phyloP scores from a whole-genome alignment of 2,888 invertebrate genomes.

The Cheilosia grossa region DNA sequence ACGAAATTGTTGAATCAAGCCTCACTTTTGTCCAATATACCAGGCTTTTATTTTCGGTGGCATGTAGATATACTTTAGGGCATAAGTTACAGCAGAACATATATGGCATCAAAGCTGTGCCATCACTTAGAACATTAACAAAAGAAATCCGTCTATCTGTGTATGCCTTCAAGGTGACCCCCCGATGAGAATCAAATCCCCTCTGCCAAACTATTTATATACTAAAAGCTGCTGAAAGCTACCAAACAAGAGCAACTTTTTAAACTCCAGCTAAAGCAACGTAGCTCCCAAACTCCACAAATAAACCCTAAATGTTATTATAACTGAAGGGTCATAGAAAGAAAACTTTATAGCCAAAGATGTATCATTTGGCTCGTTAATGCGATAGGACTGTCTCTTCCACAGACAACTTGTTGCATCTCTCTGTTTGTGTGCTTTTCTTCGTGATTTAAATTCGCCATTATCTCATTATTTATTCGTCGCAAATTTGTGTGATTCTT shows the following conservation, averaged over 20 bases:
- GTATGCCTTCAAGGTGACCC: no score
- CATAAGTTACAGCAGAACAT: no score
- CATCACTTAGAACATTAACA: no score
- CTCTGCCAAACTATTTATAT: no score
- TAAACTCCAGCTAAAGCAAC: not conserved
- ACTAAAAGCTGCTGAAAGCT: no score
- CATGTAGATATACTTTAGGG: no score
- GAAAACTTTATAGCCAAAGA: conserved; percentile 1
- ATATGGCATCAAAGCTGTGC: no score
- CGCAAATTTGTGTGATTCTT: not conserved
- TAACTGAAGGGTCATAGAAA: not conserved
- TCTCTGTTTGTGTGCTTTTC: conserved; percentile 2
- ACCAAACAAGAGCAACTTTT: not conserved
- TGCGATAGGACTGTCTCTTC: not conserved
- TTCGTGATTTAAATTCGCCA: conserved; percentile 21
- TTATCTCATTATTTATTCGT: conserved; percentile 26
- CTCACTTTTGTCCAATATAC: no score
- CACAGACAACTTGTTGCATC: conserved; percentile 33
- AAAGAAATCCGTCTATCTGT: no score
- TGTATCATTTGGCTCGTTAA: conserved; percentile 11
- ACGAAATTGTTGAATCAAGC: no score
- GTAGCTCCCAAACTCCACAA: not conserved
- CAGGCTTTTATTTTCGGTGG: no score
- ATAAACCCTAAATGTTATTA: not conserved
- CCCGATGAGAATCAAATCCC: no score